A percentile compares a stretch with the other conserved stretches of the same genome.
phyloP scores from a whole-genome alignment of 2,888 invertebrate genomes.

The Noctua janthe region DNA sequence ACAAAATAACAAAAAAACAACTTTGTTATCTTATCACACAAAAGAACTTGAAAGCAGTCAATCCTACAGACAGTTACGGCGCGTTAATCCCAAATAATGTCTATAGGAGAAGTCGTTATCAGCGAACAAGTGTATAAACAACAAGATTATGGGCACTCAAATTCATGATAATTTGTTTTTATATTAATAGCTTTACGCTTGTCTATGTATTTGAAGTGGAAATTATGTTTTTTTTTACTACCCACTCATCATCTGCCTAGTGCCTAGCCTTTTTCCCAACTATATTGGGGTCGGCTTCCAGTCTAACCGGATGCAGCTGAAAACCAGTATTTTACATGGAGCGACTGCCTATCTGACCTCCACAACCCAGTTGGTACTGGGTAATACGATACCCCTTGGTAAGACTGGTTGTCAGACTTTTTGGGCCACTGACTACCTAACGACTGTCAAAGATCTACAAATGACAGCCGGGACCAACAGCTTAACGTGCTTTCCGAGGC shows the following conservation, averaged over 20 bases:
- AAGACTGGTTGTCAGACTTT: too few species aligned
- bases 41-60: conserved; percentile 53
- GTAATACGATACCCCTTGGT: too few species aligned
- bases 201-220: neutral
- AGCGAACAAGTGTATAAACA: conserved; percentile 41
- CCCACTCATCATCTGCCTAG: too few species aligned
- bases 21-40: conserved; percentile 34
- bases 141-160: conserved; percentile 24
- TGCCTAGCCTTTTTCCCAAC: neutral
- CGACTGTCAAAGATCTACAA: too few species aligned
- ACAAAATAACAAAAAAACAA: conserved; percentile 27
- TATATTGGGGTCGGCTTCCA: too few species aligned
- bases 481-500: too few species aligned
- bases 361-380: too few species aligned
- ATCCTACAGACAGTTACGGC: conserved; percentile 31
- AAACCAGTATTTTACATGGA: too few species aligned
- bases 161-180: conserved; percentile 29
- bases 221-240: neutral
- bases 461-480: too few species aligned
- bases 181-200: conserved; percentile 8
- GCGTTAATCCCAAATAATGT: conserved; percentile 49
- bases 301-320: too few species aligned
- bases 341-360: too few species aligned
- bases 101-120: conserved; percentile 36
- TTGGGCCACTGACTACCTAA: too few species aligned